These are phyloP conservation scores for Campoplex nolae DNA, from an alignment of 2,888 invertebrate genomes.

Conservation along the genomic window DNA sequence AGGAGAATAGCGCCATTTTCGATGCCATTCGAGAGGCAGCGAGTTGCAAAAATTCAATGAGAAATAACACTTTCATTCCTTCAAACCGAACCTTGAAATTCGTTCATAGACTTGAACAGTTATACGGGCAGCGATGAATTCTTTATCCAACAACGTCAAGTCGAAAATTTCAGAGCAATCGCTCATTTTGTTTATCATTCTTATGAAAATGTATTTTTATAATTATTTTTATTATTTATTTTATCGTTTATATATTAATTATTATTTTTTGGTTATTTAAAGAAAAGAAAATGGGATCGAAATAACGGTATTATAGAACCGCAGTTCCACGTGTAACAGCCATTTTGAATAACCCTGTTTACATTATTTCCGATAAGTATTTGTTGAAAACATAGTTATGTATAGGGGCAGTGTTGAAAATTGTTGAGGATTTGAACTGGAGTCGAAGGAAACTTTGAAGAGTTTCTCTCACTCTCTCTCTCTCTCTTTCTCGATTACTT, in stretches of 20 bases:
- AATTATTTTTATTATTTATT: background rate
- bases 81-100: no score
- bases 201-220: no score
- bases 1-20: no score
- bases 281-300: background rate
- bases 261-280: background rate
- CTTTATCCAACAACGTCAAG: no score
- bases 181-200: background rate
- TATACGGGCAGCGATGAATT: no score
- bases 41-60: no score
- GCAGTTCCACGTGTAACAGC: background rate
- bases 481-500: conserved; percentile 34
- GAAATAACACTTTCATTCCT: no score
- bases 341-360: background rate
- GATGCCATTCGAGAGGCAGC: no score
- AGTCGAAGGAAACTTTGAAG: conserved; percentile 65
- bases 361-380: conserved; percentile 1
- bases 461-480: conserved; percentile 28
- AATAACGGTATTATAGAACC: background rate
- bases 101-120: no score
- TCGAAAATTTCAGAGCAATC: background rate
- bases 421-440: conserved; percentile 37
- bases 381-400: background rate
- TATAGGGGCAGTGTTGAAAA: background rate
- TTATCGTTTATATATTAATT: no score